phyloP scores from a whole-genome alignment of 2,797 vertebrate species.

The Micromesistius poutassou region DNA sequence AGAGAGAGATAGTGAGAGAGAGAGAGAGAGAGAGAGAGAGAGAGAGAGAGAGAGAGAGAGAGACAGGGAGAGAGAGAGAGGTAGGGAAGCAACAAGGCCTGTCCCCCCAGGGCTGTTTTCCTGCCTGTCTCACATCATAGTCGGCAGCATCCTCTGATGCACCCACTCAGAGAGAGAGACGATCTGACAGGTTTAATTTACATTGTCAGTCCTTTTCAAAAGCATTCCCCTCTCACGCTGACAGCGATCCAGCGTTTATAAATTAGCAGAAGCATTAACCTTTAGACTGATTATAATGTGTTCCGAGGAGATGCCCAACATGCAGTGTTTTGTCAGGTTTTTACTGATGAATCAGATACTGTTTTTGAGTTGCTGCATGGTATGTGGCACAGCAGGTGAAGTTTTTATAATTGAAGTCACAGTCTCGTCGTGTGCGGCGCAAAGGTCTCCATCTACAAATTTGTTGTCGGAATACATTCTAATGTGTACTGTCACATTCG shows the following conservation, averaged over 20 bases:
- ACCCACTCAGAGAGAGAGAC: constrained; percentile 63
- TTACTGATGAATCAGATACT: constrained; percentile 58
- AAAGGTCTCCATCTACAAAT: constrained; percentile 47
- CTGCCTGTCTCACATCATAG: constrained; percentile 76
- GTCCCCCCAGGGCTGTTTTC: constrained; percentile 73
- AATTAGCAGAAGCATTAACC: constrained; percentile 86
- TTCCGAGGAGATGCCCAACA: constrained; percentile 56
- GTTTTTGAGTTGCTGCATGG: constrained; percentile 52
- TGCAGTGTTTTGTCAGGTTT: constrained; percentile 67
- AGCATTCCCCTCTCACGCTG: constrained; percentile 73
- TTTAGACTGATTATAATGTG: constrained; percentile 77
- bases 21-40: no score
- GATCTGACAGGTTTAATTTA: constrained; percentile 83
- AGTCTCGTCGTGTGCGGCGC: constrained; percentile 51
- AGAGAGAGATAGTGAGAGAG: no score
- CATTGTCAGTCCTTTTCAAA: constrained; percentile 78
- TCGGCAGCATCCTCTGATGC: constrained; percentile 75
- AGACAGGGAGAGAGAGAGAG: no score
- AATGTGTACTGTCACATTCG: constrained; percentile 26
- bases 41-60: no score
- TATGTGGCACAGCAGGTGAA: constrained; percentile 54
- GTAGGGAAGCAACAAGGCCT: constrained; percentile 53
- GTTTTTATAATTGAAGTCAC: constrained; percentile 64
- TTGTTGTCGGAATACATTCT: constrained; percentile 52
- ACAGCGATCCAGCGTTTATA: constrained; percentile 80